Evolutionary conservation across 2,888 invertebrate species (phyloP).

Genomic region (Lamellibrachia satsuma): DNA sequence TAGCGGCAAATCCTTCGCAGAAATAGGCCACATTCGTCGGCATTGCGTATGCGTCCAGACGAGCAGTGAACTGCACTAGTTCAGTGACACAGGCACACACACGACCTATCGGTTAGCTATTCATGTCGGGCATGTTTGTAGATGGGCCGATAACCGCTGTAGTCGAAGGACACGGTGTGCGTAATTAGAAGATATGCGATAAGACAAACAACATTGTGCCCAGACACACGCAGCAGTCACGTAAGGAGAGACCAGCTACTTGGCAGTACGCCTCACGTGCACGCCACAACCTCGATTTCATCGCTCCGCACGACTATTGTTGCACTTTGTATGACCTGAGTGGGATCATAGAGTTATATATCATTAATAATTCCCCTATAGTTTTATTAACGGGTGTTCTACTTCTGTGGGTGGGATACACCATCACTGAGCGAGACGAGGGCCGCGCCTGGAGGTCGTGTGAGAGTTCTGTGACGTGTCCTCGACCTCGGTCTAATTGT

Average conservation of each 20-base stretch:
- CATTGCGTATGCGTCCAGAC: neutral
- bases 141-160: neutral
- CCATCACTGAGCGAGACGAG: too few relatives aligned
- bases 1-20: too few relatives aligned
- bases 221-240: neutral
- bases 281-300: neutral
- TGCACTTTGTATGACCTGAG: neutral
- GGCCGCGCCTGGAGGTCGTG: too few relatives aligned
- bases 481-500: too few relatives aligned
- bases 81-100: neutral
- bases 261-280: neutral
- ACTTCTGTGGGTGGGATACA: too few relatives aligned
- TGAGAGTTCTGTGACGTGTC: too few relatives aligned
- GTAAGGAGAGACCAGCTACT: neutral
- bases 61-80: neutral
- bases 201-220: neutral
- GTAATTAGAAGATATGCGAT: neutral
- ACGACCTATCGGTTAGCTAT: neutral
- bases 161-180: neutral
- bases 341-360: too few relatives aligned
- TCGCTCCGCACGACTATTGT: neutral
- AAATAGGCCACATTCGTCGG: neutral
- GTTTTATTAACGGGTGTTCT: too few relatives aligned
- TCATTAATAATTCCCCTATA: too few relatives aligned
- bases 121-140: neutral